Conservation (phyloP, 2,113 vertebrate genomes). For the Phalacrocorax pelagicus region DNA sequence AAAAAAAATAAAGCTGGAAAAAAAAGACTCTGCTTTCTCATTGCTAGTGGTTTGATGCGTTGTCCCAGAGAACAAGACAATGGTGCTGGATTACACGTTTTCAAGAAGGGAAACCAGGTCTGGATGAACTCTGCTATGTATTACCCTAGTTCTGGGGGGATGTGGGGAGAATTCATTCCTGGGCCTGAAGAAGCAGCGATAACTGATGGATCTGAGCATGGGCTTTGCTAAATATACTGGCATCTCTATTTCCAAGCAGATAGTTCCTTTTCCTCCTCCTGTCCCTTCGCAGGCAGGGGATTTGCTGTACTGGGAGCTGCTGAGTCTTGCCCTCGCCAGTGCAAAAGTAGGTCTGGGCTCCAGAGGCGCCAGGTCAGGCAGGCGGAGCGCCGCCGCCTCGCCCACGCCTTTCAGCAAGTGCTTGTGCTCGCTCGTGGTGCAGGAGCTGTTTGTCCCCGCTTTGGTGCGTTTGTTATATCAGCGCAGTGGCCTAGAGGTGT, state of each 20-base stretch:
- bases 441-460: not conserved
- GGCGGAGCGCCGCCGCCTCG: not conserved
- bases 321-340: accelerated
- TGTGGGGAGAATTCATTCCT: not conserved
- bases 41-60: not conserved
- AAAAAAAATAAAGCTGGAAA: not conserved
- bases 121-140: accelerated
- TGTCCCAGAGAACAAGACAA: too few species aligned
- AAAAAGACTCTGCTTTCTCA: not conserved
- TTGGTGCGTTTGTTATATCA: too few species aligned
- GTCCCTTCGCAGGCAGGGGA: accelerated
- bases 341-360: not conserved
- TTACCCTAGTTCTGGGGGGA: not conserved
- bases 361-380: not conserved
- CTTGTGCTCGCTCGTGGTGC: not conserved
- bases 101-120: not conserved
- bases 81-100: not conserved
- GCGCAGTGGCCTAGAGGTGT: accelerated
- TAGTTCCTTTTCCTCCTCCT: not conserved
- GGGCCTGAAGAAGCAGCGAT: not conserved
- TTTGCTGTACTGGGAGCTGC: not conserved
- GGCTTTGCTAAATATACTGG: not conserved
- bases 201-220: not conserved
- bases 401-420: not conserved
- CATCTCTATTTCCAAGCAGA: not conserved